Evolutionary conservation across 2,113 vertebrate genomes (phyloP).

Genomic region (Notechis scutatus): DNA sequence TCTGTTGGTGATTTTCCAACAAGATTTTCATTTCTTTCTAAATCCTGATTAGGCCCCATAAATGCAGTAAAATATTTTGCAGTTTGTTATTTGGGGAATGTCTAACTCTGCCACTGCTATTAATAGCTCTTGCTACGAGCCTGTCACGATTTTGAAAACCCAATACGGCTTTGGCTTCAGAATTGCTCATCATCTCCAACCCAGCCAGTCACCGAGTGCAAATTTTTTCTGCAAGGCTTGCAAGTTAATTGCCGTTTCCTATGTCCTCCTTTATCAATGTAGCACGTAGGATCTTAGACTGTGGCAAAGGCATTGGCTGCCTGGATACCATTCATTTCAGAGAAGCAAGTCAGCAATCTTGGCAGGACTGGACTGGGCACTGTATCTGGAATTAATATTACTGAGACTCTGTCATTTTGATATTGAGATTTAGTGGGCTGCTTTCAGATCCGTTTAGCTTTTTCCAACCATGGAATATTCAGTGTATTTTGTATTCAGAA

Average conservation of each 20-base stretch:
- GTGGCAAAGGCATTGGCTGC: neutral
- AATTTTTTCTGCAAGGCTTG: conserved; percentile 27
- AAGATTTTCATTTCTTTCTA: neutral
- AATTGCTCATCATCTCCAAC: conserved; percentile 12
- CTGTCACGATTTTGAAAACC: conserved; percentile 12
- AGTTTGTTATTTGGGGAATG: neutral
- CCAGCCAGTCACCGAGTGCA: neutral
- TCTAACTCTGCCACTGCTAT: conserved; percentile 17
- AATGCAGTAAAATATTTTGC: neutral
- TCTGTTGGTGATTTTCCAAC: neutral
- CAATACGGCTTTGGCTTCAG: conserved; percentile 20
- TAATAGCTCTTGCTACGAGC: conserved; percentile 15
- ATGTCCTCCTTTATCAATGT: neutral
- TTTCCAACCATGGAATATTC: neutral
- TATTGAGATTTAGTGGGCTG: neutral
- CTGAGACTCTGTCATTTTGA: neutral
- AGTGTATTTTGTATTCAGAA: neutral
- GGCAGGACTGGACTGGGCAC: neutral
- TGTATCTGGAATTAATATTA: conserved; percentile 18
- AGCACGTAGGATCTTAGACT: neutral
- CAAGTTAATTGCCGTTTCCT: conserved; percentile 7
- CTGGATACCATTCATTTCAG: conserved; percentile 11
- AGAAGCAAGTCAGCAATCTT: neutral
- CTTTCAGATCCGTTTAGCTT: conserved; percentile 9
- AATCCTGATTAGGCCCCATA: neutral